Percentiles rank a stretch among this genome's conserved stretches.
Evolutionary conservation across 2,797 vertebrate genomes (phyloP).

Genomic region (Peromyscus aztecus): DNA sequence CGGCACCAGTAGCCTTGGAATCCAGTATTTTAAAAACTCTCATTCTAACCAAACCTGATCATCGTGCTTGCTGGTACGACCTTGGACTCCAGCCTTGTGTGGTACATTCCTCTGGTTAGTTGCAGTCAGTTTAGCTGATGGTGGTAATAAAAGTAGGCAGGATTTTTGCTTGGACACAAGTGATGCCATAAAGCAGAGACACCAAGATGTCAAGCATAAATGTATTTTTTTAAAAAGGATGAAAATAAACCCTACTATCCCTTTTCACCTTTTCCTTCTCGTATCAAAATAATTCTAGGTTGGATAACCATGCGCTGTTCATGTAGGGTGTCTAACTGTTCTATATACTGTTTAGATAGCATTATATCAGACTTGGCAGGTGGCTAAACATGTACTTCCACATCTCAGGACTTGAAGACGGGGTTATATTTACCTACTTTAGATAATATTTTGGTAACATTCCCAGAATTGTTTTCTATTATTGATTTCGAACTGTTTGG

Average conservation of each 20-base stretch:
- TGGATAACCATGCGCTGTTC: neutral
- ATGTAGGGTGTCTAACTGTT: neutral
- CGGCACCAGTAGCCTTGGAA: neutral
- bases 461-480: constrained; percentile 12
- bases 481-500: neutral
- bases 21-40: neutral
- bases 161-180: neutral
- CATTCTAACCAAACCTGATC: neutral
- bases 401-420: constrained; percentile 36
- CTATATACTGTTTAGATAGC: neutral
- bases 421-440: constrained; percentile 43
- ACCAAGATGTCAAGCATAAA: neutral
- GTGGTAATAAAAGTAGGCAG: neutral
- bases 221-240: neutral
- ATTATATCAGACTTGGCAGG: neutral
- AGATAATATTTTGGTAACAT: neutral
- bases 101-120: neutral
- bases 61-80: neutral
- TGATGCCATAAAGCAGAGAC: neutral
- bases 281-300: neutral
- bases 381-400: neutral
- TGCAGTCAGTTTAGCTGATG: neutral
- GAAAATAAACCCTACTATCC: neutral
- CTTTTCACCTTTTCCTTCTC: neutral
- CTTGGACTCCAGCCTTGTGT: neutral